Conservation (phyloP, 2,113 vertebrate species). For the Hypomesus transpacificus region DNA sequence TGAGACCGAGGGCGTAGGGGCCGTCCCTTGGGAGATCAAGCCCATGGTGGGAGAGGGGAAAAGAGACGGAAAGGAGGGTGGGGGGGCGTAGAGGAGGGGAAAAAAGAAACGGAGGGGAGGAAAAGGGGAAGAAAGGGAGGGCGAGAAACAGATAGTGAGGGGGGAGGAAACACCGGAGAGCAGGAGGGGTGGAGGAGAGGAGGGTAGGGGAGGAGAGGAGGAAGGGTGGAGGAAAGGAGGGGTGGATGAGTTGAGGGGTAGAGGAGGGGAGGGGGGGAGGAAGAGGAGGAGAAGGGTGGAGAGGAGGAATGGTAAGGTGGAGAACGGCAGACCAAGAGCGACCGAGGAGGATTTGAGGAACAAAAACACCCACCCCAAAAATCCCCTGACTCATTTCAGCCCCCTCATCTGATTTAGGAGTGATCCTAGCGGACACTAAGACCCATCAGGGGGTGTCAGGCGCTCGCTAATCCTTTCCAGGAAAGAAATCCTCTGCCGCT, state of each 20-base stretch:
- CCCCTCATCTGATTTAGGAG: constrained; percentile 26
- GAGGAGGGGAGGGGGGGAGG: background rate
- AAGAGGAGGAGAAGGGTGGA: background rate
- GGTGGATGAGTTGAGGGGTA: background rate
- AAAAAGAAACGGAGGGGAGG: constrained; percentile 3
- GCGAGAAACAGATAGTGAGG: background rate
- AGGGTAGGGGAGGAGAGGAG: background rate
- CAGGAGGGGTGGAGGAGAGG: background rate
- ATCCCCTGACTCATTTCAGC: constrained; percentile 47
- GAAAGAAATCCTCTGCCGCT: constrained; percentile 29
- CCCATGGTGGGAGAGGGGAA: constrained; percentile 20
- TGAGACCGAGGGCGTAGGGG: constrained; percentile 40
- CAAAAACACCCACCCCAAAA: constrained; percentile 17
- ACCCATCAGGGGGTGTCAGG: constrained; percentile 1
- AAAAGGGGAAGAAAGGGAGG: background rate
- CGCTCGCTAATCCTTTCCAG: constrained; percentile 22
- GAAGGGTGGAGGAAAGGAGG: background rate
- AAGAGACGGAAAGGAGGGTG: constrained; percentile 29
- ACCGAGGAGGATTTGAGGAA: background rate
- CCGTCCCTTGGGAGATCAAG: constrained; percentile 32
- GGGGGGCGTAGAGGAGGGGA: constrained; percentile 23
- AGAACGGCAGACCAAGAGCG: no score
- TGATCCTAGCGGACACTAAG: constrained; percentile 17
- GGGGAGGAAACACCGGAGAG: background rate
- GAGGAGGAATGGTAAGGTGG: background rate